Conservation (phyloP, 2,797 vertebrate species). For the Simalia tracyae region DNA sequence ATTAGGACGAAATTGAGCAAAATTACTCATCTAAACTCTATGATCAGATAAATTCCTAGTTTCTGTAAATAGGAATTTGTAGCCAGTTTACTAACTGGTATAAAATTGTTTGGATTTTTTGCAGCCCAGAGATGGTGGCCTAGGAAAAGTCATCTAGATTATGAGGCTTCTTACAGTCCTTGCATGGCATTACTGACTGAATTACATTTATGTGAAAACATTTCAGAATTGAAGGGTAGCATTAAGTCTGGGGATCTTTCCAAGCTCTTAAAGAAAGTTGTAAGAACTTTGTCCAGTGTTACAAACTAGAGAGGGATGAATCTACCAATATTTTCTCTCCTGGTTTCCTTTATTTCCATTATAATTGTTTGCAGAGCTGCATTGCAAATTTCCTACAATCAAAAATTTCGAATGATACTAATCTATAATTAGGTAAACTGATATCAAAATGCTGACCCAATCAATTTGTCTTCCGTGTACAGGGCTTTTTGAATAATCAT, state of each 20-base stretch:
- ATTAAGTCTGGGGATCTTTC: neutral
- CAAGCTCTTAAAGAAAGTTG: neutral
- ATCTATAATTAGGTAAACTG: no score
- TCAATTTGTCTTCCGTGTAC: no score
- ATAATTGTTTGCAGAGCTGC: no score
- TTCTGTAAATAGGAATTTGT: conserved; percentile 62
- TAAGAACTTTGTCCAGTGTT: no score
- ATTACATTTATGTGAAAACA: neutral
- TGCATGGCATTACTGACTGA: neutral
- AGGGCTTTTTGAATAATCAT: no score
- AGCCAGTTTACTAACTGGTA: conserved; percentile 46
- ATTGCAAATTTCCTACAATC: no score
- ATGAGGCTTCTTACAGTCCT: neutral
- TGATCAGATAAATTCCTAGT: conserved; percentile 54
- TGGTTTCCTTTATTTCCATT: neutral
- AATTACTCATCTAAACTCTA: conserved; percentile 50
- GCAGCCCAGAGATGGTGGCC: conserved; percentile 1
- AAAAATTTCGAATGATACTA: no score
- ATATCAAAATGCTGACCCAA: no score
- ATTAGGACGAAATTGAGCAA: conserved; percentile 52
- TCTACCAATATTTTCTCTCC: neutral
- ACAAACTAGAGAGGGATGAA: no score
- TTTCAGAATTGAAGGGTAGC: neutral
- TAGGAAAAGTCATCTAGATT: neutral
- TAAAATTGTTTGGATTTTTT: conserved; percentile 50